Conservation (phyloP, 1,140 invertebrate genomes). For the Choristoneura fumiferana region DNA sequence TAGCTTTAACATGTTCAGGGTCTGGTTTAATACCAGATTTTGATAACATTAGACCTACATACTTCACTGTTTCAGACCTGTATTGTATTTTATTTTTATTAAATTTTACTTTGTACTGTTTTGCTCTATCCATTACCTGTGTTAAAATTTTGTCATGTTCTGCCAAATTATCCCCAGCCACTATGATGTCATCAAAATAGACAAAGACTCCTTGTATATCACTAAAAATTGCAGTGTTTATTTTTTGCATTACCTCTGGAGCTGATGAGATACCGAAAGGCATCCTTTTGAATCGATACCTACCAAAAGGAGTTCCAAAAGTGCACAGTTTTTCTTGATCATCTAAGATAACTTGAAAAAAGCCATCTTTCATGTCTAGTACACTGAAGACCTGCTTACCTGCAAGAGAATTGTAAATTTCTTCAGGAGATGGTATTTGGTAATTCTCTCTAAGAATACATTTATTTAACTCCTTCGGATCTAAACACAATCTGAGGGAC, state of each 20-base stretch:
- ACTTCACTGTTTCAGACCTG: background rate
- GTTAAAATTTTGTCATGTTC: slow-evolving; percentile 50
- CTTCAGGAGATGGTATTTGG: slow-evolving; percentile 43
- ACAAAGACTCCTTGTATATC: slow-evolving; percentile 44
- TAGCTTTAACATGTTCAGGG: slow-evolving; percentile 18
- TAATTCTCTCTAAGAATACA: slow-evolving; percentile 48
- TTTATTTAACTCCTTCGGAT: slow-evolving; percentile 64
- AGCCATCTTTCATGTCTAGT: slow-evolving; percentile 38
- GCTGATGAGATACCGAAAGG: slow-evolving; percentile 48
- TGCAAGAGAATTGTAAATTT: slow-evolving; percentile 31
- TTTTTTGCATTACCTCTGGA: slow-evolving; percentile 49
- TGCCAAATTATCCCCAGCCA: slow-evolving; percentile 34
- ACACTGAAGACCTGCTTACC: slow-evolving; percentile 26
- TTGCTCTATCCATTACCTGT: slow-evolving; percentile 43
- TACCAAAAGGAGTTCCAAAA: slow-evolving; percentile 39
- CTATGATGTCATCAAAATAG: slow-evolving; percentile 56
- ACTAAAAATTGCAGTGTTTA: slow-evolving; percentile 34
- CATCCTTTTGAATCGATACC: slow-evolving; percentile 44
- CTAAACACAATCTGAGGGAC: slow-evolving; percentile 62
- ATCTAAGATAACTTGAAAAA: slow-evolving; percentile 30
- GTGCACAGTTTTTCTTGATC: slow-evolving; percentile 25
- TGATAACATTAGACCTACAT: background rate
- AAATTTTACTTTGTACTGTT: slow-evolving; percentile 42
- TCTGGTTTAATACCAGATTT: slow-evolving; percentile 10
- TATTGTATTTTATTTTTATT: slow-evolving; percentile 45